Evolutionary conservation across 2,797 vertebrate genomes (phyloP).

Genomic region (Pseudopleuronectes americanus): DNA sequence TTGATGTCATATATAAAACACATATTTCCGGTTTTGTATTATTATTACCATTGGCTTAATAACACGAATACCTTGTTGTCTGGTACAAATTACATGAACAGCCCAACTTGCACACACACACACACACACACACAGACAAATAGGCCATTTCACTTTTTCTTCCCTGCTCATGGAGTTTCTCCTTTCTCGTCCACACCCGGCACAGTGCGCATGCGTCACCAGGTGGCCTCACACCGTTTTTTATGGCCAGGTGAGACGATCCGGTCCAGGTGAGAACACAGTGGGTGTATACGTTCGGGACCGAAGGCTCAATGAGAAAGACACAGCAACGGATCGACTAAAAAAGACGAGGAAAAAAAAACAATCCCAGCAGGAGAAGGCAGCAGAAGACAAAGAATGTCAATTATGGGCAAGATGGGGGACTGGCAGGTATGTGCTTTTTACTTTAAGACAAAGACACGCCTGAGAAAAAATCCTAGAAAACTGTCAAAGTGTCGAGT

Average conservation of each 20-base stretch:
- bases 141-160: conserved; percentile 20
- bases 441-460: conserved; percentile 73
- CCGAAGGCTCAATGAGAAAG: conserved; percentile 85
- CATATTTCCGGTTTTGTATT: neutral
- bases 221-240: conserved; percentile 89
- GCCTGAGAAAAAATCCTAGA: conserved; percentile 42
- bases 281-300: conserved; percentile 84
- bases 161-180: conserved; percentile 25
- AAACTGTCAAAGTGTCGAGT: conserved; percentile 70
- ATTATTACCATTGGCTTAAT: neutral
- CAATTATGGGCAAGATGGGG: conserved; percentile 94
- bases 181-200: conserved; percentile 77
- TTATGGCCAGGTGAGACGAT: conserved; percentile 95
- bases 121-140: conserved; percentile 1
- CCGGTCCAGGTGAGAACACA: conserved; percentile 87
- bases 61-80: too few species aligned
- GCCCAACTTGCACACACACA: neutral
- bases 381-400: conserved; percentile 87
- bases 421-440: conserved; percentile 95
- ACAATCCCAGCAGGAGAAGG: conserved; percentile 50
- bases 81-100: neutral
- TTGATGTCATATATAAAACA: neutral
- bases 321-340: conserved; percentile 81
- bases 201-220: conserved; percentile 91
- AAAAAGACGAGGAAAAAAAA: conserved; percentile 66